Conservation (phyloP, 2,888 invertebrate species). For the Halocaridina rubra region DNA sequence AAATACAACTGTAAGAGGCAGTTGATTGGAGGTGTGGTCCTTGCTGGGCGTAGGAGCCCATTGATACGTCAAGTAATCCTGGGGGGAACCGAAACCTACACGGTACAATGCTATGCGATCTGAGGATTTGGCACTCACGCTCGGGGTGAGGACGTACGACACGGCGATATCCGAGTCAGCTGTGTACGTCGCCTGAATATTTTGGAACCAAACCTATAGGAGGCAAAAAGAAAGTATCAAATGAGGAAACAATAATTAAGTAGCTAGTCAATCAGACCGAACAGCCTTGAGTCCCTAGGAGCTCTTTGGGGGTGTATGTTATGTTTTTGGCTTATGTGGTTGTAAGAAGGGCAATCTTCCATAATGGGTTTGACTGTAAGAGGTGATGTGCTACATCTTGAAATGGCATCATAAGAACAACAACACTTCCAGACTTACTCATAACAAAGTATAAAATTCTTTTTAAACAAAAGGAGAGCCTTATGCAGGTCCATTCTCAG, state of each 20-base stretch:
- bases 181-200: conserved; percentile 32
- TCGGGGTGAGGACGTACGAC: not conserved
- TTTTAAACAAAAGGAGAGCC: too few relatives aligned
- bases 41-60: conserved; percentile 50
- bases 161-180: conserved; percentile 43
- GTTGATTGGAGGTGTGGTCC: conserved; percentile 4
- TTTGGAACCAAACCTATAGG: conserved; percentile 33
- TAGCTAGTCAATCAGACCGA: too few relatives aligned
- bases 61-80: conserved; percentile 51
- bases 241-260: not conserved
- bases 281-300: too few relatives aligned
- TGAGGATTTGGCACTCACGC: conserved; percentile 40
- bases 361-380: too few relatives aligned
- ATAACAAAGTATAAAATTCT: too few relatives aligned
- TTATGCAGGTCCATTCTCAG: too few relatives aligned
- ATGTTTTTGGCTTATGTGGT: too few relatives aligned
- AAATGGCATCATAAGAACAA: too few relatives aligned
- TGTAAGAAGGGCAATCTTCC: too few relatives aligned
- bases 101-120: conserved; percentile 54
- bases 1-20: conserved; percentile 48
- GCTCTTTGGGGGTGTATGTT: too few relatives aligned
- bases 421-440: too few relatives aligned
- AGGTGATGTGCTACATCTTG: too few relatives aligned
- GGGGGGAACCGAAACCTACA: conserved; percentile 53
- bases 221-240: not conserved